Conservation (phyloP, 2,797 vertebrate genomes). For the Tokudaia muenninki region DNA sequence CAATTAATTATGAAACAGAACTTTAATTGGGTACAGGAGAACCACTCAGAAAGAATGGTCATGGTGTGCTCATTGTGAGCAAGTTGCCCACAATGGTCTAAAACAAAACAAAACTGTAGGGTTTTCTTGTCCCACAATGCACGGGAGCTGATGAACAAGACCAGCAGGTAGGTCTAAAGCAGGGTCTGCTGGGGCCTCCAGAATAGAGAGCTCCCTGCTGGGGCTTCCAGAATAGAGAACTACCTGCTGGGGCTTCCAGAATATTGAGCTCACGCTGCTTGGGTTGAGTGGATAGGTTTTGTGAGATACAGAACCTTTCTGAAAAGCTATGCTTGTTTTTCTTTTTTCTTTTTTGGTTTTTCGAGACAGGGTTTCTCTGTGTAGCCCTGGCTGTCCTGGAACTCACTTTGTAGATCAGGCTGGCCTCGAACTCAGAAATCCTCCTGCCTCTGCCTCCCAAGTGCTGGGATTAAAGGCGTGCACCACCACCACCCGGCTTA, state of each 20-base stretch:
- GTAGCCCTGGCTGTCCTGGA: too few relatives aligned
- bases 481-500: too few relatives aligned
- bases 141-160: background rate
- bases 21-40: conserved; percentile 37
- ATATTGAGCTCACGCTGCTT: background rate
- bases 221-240: too few relatives aligned
- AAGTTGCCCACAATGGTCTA: background rate
- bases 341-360: background rate
- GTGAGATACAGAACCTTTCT: background rate
- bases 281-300: background rate
- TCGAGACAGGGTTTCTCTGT: too few relatives aligned
- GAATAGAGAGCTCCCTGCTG: too few relatives aligned
- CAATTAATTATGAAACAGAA: conserved; percentile 63
- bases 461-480: too few relatives aligned
- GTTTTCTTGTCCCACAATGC: background rate
- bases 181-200: background rate
- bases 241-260: background rate
- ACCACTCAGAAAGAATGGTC: background rate
- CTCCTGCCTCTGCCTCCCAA: too few relatives aligned
- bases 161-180: background rate
- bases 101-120: background rate
- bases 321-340: conserved; percentile 11
- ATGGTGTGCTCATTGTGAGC: background rate
- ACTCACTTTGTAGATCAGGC: too few relatives aligned
- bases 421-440: too few relatives aligned